Conservation (phyloP, 2,797 vertebrate genomes). For the Oophaga sylvatica region DNA sequence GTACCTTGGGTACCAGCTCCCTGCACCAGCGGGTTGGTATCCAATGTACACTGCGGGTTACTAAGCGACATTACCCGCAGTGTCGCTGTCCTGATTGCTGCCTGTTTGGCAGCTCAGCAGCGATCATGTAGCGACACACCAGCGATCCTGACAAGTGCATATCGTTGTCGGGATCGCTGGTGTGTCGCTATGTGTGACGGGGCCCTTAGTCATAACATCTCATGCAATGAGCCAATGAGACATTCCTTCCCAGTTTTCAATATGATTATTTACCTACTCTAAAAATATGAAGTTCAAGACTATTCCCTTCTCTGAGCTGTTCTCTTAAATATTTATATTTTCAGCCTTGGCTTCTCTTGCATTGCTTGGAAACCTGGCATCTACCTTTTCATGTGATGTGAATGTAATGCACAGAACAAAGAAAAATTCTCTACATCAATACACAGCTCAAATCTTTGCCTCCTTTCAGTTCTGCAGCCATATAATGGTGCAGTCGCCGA, state of each 20-base stretch:
- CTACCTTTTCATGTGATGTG: conserved; percentile 11
- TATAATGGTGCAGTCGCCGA: background rate
- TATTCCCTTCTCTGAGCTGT: background rate
- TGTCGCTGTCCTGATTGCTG: too few relatives aligned
- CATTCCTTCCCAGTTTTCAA: background rate
- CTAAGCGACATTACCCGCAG: too few relatives aligned
- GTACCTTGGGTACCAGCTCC: too few relatives aligned
- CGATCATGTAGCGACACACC: too few relatives aligned
- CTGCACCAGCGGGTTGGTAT: too few relatives aligned
- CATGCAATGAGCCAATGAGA: background rate
- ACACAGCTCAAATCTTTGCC: background rate
- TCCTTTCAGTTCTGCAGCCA: background rate
- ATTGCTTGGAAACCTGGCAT: conserved; percentile 19
- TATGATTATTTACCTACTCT: conserved; percentile 18
- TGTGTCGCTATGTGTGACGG: too few relatives aligned
- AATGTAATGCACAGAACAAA: conserved; percentile 13
- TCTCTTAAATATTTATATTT: conserved; percentile 18
- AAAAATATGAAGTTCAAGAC: conserved; percentile 1
- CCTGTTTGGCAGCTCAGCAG: too few relatives aligned
- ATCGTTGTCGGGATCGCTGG: too few relatives aligned
- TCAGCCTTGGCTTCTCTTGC: background rate
- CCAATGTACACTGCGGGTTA: too few relatives aligned
- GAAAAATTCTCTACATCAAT: background rate
- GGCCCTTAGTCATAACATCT: background rate
- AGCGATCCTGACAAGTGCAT: too few relatives aligned